A percentile compares a stretch with the other conserved stretches of the same genome.
phyloP scores from a whole-genome alignment of 2,888 invertebrate genomes.

The Machimus rusticus region DNA sequence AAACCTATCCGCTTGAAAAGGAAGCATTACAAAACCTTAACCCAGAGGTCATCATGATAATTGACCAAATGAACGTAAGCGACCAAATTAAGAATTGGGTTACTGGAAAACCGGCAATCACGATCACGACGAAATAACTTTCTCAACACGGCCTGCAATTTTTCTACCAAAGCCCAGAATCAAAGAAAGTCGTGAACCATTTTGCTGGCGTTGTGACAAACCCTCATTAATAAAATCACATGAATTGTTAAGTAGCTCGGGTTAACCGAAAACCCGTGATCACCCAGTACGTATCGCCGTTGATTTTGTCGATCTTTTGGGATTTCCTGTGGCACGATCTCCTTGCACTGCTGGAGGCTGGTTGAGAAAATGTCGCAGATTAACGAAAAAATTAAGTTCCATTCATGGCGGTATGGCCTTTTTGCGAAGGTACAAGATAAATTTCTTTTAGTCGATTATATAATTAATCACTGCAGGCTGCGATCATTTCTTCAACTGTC shows the following conservation, averaged over 20 bases:
- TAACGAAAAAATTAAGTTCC: neutral
- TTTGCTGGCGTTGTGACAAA: neutral
- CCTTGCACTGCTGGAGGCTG: neutral
- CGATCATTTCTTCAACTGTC: neutral
- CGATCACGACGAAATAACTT: neutral
- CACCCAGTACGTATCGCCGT: neutral
- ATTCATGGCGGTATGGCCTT: neutral
- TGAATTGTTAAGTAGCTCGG: neutral
- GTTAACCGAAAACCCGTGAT: neutral
- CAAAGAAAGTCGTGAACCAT: conserved; percentile 14
- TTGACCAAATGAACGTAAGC: neutral
- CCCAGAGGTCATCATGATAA: neutral
- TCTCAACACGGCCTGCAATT: neutral
- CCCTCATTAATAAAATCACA: neutral
- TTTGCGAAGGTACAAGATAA: neutral
- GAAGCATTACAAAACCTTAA: neutral
- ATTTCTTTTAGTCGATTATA: neutral
- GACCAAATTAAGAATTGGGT: neutral
- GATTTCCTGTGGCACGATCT: conserved; percentile 2
- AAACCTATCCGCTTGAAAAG: neutral
- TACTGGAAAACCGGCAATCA: neutral
- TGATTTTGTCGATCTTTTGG: neutral
- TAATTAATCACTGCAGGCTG: neutral
- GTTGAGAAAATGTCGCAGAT: neutral
- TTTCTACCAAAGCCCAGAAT: neutral